phyloP scores from a whole-genome alignment of 2,888 invertebrate genomes.

The Ennomos erosarius region DNA sequence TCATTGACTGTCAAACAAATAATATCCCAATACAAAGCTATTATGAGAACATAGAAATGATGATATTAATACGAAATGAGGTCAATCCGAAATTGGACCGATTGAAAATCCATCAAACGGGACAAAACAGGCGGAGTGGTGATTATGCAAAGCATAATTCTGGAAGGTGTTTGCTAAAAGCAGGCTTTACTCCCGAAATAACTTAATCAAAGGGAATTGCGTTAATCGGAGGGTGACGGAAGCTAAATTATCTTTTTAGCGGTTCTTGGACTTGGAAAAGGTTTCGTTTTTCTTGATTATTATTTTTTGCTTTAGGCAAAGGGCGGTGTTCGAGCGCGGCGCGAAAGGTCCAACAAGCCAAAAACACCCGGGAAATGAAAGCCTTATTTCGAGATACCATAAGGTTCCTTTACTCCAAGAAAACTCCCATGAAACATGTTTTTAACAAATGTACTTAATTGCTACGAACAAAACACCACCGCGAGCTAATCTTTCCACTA shows the following conservation, averaged over 20 bases:
- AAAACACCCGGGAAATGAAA: too few species aligned
- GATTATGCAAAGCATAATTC: constrained; percentile 25
- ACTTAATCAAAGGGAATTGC: constrained; percentile 4
- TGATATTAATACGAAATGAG: constrained; percentile 6
- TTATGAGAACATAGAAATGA: background rate
- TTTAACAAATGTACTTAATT: too few species aligned
- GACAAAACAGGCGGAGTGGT: constrained; percentile 16
- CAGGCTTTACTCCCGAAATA: constrained; percentile 13
- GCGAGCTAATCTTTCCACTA: too few species aligned
- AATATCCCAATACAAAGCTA: too few species aligned
- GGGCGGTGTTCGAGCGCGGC: too few species aligned
- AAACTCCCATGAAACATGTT: too few species aligned
- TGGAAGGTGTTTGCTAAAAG: constrained; percentile 13
- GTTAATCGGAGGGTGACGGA: background rate
- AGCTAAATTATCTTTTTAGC: constrained; percentile 9
- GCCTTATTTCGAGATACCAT: too few species aligned
- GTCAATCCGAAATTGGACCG: constrained; percentile 22
- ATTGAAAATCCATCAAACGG: constrained; percentile 18
- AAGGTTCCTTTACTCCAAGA: too few species aligned
- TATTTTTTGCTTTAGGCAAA: too few species aligned
- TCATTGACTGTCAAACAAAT: too few species aligned
- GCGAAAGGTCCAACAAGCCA: too few species aligned
- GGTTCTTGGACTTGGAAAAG: background rate
- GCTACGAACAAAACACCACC: too few species aligned
- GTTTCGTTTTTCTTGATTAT: background rate